These are phyloP conservation scores for Myoxocephalus aenaeus DNA, from an alignment of 2,797 vertebrate species.

Conservation along the genomic window DNA sequence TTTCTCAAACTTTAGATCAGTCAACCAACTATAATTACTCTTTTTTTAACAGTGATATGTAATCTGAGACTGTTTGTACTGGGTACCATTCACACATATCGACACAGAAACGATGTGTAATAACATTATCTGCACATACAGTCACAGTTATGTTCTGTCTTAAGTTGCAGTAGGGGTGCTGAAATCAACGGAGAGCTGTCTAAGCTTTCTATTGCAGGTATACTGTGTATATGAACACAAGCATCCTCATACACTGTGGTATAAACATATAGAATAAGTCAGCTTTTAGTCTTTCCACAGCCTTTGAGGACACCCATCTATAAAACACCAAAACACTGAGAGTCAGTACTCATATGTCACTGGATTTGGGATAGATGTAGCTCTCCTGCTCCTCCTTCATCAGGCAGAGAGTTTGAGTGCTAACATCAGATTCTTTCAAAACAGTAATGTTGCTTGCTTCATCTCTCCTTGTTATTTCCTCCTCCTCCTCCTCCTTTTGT, in stretches of 20 bases:
- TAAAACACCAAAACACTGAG: constrained; percentile 18
- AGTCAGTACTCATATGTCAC: constrained; percentile 24
- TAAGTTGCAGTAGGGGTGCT: constrained; percentile 37
- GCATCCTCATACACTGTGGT: constrained; percentile 13
- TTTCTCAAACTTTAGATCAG: constrained; percentile 42
- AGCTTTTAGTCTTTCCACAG: constrained; percentile 24
- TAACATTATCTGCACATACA: constrained; percentile 35
- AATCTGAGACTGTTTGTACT: constrained; percentile 42
- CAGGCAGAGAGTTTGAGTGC: constrained; percentile 85
- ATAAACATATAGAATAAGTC: constrained; percentile 25
- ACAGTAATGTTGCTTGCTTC: constrained; percentile 83
- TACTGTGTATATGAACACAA: constrained; percentile 17
- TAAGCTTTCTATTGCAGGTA: constrained; percentile 16
- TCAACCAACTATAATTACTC: constrained; percentile 29
- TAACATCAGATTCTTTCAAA: constrained; percentile 88
- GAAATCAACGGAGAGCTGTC: constrained; percentile 32
- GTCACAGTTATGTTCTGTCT: constrained; percentile 59
- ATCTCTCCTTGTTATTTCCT: constrained; percentile 51
- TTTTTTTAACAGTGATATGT: constrained; percentile 47
- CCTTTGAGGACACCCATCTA: constrained; percentile 19
- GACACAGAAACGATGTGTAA: constrained; percentile 34
- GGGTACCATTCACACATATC: constrained; percentile 41
- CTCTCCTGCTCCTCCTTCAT: constrained; percentile 90
- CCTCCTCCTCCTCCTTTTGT: constrained; percentile 19
- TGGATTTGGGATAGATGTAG: constrained; percentile 40